phyloP scores from a whole-genome alignment of 1,140 invertebrate species.

The Parasteatoda tepidariorum region DNA sequence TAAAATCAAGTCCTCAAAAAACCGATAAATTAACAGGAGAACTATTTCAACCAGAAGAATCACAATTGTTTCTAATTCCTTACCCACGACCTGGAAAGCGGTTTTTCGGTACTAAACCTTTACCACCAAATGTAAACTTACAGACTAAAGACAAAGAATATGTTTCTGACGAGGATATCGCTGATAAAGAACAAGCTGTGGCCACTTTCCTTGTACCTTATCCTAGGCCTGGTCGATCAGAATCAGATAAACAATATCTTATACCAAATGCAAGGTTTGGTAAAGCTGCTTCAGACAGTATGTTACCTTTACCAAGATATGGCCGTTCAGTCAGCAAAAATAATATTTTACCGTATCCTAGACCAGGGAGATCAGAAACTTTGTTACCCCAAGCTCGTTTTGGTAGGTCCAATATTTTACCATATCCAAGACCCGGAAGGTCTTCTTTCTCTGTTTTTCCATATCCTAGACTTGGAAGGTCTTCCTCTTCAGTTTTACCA shows the following conservation, averaged over 20 bases:
- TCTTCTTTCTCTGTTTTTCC: constrained; percentile 1
- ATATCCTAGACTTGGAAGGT: constrained; percentile 14
- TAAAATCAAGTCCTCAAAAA: neutral
- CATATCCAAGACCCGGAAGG: neutral
- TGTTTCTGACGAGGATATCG: neutral
- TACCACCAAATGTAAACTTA: neutral
- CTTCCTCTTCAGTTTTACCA: neutral
- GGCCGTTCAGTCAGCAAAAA: neutral
- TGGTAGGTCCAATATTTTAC: neutral
- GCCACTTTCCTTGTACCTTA: neutral
- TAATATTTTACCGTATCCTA: neutral
- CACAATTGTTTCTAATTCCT: constrained; percentile 16
- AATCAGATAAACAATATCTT: neutral
- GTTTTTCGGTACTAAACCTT: neutral
- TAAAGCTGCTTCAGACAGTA: neutral
- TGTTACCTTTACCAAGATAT: constrained; percentile 17
- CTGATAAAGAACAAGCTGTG: neutral
- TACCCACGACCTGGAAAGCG: constrained; percentile 49
- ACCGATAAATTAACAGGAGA: neutral
- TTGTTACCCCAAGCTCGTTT: neutral
- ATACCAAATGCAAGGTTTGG: constrained; percentile 5
- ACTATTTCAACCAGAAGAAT: neutral
- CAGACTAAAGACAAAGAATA: neutral
- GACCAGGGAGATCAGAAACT: neutral
- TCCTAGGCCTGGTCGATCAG: constrained; percentile 9